Evolutionary conservation across 53 echinoderm and acorn worm genomes (phyloP).

Genomic region (Echinometra lucunter): DNA sequence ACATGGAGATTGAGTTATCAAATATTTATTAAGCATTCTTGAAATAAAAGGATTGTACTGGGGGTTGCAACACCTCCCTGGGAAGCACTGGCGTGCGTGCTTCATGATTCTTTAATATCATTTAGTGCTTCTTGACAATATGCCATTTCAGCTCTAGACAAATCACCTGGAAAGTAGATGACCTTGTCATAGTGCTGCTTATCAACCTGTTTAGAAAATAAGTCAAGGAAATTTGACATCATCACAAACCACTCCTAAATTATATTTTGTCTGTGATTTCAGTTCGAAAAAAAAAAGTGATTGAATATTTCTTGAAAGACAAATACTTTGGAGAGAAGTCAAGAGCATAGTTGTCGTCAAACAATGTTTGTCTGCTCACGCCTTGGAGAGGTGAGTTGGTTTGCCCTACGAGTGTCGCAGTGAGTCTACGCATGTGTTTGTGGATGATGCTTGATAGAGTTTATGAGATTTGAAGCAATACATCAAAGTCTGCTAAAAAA

Average conservation of each 20-base stretch:
- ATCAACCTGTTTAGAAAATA: not conserved
- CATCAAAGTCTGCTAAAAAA: not conserved
- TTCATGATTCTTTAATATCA: constrained; percentile 18
- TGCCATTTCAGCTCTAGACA: not conserved
- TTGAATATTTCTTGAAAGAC: not conserved
- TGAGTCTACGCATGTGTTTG: not conserved
- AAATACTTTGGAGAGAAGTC: not conserved
- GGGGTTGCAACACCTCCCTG: not conserved
- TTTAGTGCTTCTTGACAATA: not conserved
- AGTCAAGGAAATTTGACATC: not conserved
- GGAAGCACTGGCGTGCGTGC: not conserved
- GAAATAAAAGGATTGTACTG: not conserved
- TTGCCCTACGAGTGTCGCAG: not conserved
- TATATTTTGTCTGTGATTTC: not conserved
- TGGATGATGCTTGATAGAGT: not conserved
- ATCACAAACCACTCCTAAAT: not conserved
- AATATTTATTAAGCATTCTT: constrained; percentile 25
- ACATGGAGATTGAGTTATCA: constrained; percentile 55
- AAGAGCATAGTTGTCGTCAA: not conserved
- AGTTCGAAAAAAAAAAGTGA: not conserved
- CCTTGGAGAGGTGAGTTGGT: not conserved
- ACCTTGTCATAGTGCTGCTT: not conserved
- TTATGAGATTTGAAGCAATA: not conserved
- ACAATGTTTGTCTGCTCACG: not conserved
- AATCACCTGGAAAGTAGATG: not conserved